Conservation (phyloP, 2,888 invertebrate species). For the Pseudococcus viburni region DNA sequence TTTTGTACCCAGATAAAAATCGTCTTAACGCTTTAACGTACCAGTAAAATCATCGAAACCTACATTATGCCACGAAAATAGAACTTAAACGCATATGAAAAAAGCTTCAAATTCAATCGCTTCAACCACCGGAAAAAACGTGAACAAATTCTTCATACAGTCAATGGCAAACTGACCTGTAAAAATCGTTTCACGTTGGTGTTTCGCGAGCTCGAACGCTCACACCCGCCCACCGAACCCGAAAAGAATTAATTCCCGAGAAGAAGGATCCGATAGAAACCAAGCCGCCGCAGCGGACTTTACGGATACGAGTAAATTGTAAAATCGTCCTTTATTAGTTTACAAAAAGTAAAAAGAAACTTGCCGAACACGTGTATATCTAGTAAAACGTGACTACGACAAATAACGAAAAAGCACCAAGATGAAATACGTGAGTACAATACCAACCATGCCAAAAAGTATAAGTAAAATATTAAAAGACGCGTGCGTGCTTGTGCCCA, state of each 20-base stretch:
- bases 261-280: background rate
- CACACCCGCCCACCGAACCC: background rate
- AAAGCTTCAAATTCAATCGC: too few relatives aligned
- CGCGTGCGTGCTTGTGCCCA: background rate
- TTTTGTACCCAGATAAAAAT: too few relatives aligned
- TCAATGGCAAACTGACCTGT: background rate
- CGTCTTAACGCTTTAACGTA: too few relatives aligned
- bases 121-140: too few relatives aligned
- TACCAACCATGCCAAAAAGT: slow-evolving; percentile 3
- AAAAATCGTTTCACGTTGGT: slow-evolving; percentile 11
- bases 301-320: slow-evolving; percentile 36
- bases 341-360: slow-evolving; percentile 38
- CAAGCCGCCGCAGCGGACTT: background rate
- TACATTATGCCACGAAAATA: too few relatives aligned
- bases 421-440: slow-evolving; percentile 58
- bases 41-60: too few relatives aligned
- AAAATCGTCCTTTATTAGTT: slow-evolving; percentile 46
- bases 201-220: background rate
- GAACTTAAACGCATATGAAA: too few relatives aligned
- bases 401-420: slow-evolving; percentile 58
- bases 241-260: background rate
- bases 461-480: slow-evolving; percentile 35
- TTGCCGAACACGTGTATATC: slow-evolving; percentile 43
- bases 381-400: slow-evolving; percentile 55
- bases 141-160: background rate